Evolutionary conservation across 1,140 invertebrate species (phyloP).

Genomic region (Drosophila rufa): DNA sequence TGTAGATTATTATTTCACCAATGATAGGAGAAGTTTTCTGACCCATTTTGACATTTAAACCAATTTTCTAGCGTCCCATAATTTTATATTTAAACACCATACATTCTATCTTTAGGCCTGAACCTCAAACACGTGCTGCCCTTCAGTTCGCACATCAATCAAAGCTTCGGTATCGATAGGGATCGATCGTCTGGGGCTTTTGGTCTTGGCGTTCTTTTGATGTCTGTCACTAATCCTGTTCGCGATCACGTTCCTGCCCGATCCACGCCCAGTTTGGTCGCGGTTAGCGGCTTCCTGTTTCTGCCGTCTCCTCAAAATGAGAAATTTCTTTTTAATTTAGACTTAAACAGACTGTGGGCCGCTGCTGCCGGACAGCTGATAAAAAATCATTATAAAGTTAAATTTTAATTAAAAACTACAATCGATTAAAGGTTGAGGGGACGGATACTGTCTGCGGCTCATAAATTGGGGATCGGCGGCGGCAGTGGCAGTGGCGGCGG

Average conservation of each 20-base stretch:
- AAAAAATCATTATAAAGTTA: conserved; percentile 85
- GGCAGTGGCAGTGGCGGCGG: background rate
- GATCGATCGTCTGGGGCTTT: conserved; percentile 18
- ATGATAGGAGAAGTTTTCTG: no score
- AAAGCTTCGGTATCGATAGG: conserved; percentile 43
- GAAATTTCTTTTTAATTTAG: conserved; percentile 85
- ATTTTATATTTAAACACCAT: background rate
- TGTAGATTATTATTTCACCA: no score
- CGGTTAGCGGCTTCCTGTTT: conserved; percentile 70
- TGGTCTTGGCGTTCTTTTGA: conserved; percentile 23
- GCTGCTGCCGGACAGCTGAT: conserved; percentile 72
- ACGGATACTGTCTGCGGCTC: conserved; percentile 74
- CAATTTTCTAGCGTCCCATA: background rate
- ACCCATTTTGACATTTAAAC: no score
- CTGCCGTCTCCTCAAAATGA: conserved; percentile 60
- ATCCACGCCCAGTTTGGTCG: conserved; percentile 72
- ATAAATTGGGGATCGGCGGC: conserved; percentile 79
- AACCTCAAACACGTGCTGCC: conserved; percentile 26
- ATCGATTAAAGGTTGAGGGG: conserved; percentile 66
- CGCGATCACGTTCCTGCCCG: conserved; percentile 56
- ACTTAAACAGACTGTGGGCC: conserved; percentile 58
- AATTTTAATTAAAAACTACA: conserved; percentile 85
- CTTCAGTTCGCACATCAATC: conserved; percentile 72
- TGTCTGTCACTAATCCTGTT: conserved; percentile 66
- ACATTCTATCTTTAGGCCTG: background rate